Evolutionary conservation across 2,888 invertebrate genomes (phyloP), one percentile per base, ranked within the genome.

Genomic region (Malacosoma neustria): DNA sequence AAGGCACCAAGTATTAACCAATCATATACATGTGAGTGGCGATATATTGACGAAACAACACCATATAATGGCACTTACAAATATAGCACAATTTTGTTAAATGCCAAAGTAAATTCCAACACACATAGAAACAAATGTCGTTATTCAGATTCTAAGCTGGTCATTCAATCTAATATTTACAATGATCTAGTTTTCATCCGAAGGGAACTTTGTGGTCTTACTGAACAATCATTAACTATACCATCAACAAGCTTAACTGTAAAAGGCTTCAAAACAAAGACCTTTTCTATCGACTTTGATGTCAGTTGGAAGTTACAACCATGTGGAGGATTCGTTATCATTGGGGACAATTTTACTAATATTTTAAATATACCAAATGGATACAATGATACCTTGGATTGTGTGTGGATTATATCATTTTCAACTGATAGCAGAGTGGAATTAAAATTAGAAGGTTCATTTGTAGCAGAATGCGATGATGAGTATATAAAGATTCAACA

Each of bases 401-500:
- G 97, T 70, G 88, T 88, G 0, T 96, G 96, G 95, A 58, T 82
- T 9, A 55, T 93, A 1, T 63, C 75, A 9, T 75, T 72, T 35
- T 72, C 80, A 2, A 57, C 61, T 11, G 76, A 72, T 29, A 67
- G 60, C 37, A 73, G 72, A 48, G 49, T 85, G 31, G 64, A 80
- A 52, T 62, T 87, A 38, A 67, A 59, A 45, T 46, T 77, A 37
- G 61, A 67, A 39, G 77, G 77, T n/a, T 37, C 47, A 6, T 80
- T 80, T 41, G 43, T 57, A 34, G 57, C 61, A 30, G 52, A 54
- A 15, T 79, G 79, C 46, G 50, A 52, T 13, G 61, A 74, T 33
- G 76, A 80, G 52, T 72, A 90, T 44, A 60, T 87, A 0, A 81
- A 71, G 38, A 71, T 92, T 13, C 77, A 89, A 39, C 74, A 74